Evolutionary conservation across 92 coral and sea anemone species (phyloP).

Genomic region (Zoanthus sansibaricus): DNA sequence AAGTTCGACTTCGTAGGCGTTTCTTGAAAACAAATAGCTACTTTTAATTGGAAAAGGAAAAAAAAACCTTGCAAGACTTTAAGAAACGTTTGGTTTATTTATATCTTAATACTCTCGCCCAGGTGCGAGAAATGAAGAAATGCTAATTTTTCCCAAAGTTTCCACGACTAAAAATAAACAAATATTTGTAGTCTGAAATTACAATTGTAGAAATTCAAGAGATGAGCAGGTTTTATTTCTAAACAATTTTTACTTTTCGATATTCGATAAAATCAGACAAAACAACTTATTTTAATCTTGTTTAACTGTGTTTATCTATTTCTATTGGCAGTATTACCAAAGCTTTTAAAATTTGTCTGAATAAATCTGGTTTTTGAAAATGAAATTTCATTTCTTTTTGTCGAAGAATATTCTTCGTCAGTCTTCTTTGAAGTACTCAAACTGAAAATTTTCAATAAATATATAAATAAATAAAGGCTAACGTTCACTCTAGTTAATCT

Average conservation of each 20-base stretch:
- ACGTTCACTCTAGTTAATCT: no score
- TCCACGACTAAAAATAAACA: slow-evolving; percentile 29
- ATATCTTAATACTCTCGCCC: slow-evolving; percentile 10
- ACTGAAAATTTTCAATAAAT: neutral
- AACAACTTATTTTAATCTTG: neutral
- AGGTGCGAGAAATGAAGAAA: slow-evolving; percentile 29
- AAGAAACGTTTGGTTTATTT: slow-evolving; percentile 11
- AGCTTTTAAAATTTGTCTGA: neutral
- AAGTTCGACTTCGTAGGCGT: neutral
- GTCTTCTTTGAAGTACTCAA: neutral
- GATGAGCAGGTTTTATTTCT: neutral
- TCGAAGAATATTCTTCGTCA: neutral
- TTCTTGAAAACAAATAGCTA: neutral
- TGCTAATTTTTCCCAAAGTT: slow-evolving; percentile 39
- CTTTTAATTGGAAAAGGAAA: neutral
- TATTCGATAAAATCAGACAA: neutral
- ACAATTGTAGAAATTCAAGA: slow-evolving; percentile 14
- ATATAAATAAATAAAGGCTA: no score
- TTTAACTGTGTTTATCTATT: neutral
- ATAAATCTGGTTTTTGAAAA: neutral
- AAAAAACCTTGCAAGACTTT: neutral
- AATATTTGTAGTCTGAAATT: slow-evolving; percentile 26
- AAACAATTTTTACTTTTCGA: neutral
- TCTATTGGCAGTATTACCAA: neutral
- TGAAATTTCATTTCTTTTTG: neutral